These are phyloP conservation scores for Aplysia californica DNA, from an alignment of 1,140 invertebrate species.

Conservation along the genomic window DNA sequence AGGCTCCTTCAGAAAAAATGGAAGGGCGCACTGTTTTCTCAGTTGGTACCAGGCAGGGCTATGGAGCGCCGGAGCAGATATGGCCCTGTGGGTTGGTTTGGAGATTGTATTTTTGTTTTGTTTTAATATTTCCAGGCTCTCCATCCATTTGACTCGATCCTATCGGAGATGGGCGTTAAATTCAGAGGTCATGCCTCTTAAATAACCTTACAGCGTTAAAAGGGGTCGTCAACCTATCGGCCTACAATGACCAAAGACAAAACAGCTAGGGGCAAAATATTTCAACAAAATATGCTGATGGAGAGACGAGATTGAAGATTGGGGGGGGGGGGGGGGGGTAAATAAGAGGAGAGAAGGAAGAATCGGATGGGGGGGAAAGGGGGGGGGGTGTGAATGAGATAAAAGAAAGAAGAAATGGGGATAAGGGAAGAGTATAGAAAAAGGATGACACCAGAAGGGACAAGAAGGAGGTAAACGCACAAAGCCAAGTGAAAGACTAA, in stretches of 20 bases:
- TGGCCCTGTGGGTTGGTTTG: background rate
- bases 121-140: background rate
- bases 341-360: background rate
- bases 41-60: no score
- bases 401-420: background rate
- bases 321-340: background rate
- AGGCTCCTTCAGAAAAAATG: no score
- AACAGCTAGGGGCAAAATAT: background rate
- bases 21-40: no score
- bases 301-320: background rate
- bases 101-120: background rate
- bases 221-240: background rate
- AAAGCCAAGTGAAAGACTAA: background rate
- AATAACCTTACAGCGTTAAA: no score
- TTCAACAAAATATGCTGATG: background rate
- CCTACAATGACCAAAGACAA: background rate
- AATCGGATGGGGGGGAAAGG: background rate
- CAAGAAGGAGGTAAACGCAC: background rate
- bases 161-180: no score
- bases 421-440: background rate
- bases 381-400: background rate
- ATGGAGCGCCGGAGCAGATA: background rate
- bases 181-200: no score
- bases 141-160: background rate
- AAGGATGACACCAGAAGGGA: background rate